These are phyloP conservation scores for Sebastiscus albofasciatus DNA, from an alignment of 2,797 vertebrate species.

Conservation along the genomic window DNA sequence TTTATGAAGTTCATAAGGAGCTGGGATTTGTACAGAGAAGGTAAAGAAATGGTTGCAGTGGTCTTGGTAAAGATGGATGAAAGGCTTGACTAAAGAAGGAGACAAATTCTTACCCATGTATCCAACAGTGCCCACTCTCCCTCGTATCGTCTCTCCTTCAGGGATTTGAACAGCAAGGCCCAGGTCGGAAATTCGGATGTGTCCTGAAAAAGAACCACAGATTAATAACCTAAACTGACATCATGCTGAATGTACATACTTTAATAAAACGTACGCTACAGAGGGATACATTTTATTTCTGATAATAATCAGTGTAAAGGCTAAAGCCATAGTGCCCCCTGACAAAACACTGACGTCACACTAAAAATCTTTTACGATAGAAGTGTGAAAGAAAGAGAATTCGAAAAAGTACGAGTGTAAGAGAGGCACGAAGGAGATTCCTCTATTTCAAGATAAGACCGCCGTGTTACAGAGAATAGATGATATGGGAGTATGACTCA, in stretches of 20 bases:
- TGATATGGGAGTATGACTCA: conserved; percentile 18
- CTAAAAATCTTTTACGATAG: not conserved
- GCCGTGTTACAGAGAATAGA: not conserved
- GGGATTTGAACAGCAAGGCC: conserved; percentile 93
- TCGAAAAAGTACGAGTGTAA: not conserved
- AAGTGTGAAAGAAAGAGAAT: not conserved
- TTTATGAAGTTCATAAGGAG: not conserved
- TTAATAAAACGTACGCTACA: not conserved
- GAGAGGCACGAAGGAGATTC: not conserved
- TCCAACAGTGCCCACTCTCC: conserved; percentile 91
- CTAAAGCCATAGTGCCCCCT: not conserved
- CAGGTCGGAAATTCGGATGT: conserved; percentile 94
- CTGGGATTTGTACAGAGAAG: not conserved
- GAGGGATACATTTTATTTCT: not conserved
- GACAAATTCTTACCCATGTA: conserved; percentile 88
- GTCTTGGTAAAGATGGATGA: not conserved
- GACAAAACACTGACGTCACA: not conserved
- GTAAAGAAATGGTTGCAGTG: not conserved
- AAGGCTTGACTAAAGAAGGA: not conserved
- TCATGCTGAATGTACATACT: not conserved
- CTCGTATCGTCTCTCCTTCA: conserved; percentile 88
- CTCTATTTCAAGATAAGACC: conserved; percentile 21
- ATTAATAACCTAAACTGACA: not conserved
- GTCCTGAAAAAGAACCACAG: conserved; percentile 78
- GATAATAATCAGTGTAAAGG: not conserved